These are phyloP conservation scores for Ceriagrion tenellum DNA, from an alignment of 2,888 invertebrate genomes.

Conservation along the genomic window DNA sequence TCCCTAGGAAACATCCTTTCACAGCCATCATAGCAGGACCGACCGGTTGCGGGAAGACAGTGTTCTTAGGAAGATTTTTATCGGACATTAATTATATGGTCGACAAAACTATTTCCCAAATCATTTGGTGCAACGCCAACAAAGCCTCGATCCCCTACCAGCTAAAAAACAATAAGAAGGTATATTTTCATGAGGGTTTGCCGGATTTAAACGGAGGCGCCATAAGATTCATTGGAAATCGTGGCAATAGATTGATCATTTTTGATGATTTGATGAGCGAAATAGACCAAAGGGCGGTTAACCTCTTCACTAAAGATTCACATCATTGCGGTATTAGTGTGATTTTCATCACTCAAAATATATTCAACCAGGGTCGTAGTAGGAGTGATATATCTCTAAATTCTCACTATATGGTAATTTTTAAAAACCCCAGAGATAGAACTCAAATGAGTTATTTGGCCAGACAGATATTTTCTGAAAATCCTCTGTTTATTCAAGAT, in stretches of 20 bases:
- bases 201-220: neutral
- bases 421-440: conserved; percentile 31
- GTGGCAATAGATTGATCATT: conserved; percentile 38
- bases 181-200: conserved; percentile 45
- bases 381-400: conserved; percentile 68
- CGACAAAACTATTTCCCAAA: neutral
- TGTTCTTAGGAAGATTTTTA: neutral
- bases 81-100: neutral
- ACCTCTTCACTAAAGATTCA: conserved; percentile 68
- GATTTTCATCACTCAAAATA: conserved; percentile 69
- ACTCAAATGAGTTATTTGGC: neutral
- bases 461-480: conserved; percentile 44
- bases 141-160: neutral
- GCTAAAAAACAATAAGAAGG: neutral
- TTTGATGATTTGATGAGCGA: conserved; percentile 69
- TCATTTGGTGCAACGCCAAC: neutral
- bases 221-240: neutral
- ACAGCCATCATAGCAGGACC: too few relatives aligned
- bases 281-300: conserved; percentile 37
- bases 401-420: conserved; percentile 68
- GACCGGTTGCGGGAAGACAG: neutral
- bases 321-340: conserved; percentile 68
- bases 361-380: conserved; percentile 68
- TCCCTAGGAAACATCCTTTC: neutral
- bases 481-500: conserved; percentile 67